Conservation (phyloP, 2,888 invertebrate species). For the Mesochorus sp. region DNA sequence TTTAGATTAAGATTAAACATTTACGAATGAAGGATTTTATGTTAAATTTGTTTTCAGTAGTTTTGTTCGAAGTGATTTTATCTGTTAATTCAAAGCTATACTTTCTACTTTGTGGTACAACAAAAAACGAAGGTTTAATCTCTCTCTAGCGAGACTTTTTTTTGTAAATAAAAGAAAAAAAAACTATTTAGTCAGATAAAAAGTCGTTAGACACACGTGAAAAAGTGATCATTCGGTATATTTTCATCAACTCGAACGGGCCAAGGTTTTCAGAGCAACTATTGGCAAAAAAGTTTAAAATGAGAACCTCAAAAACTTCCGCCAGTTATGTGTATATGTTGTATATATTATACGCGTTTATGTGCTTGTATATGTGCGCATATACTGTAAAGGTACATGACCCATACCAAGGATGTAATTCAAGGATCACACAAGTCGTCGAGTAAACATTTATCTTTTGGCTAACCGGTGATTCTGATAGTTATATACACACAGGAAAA, state of each 20-base stretch:
- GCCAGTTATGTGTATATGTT: background rate
- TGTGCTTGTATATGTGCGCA: background rate
- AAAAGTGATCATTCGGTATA: background rate
- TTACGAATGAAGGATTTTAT: no score
- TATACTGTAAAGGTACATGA: background rate
- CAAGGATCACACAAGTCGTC: slow-evolving; percentile 15
- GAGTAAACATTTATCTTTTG: slow-evolving; percentile 34
- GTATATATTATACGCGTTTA: no score
- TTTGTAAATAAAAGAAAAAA: background rate
- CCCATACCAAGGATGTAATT: slow-evolving; percentile 2
- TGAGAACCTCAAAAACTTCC: background rate
- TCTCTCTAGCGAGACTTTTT: background rate
- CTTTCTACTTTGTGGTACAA: background rate
- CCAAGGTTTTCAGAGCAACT: background rate
- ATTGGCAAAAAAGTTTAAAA: background rate
- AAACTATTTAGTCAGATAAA: background rate
- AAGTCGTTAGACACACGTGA: background rate
- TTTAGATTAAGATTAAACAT: no score
- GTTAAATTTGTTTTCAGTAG: no score
- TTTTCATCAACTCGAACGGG: background rate
- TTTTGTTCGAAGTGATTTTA: no score
- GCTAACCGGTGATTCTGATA: background rate
- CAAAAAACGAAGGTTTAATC: background rate
- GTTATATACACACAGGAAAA: background rate
- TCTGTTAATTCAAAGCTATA: no score